Conservation (phyloP, 2,113 vertebrate species). For the Dolichallabes microphthalmus region DNA sequence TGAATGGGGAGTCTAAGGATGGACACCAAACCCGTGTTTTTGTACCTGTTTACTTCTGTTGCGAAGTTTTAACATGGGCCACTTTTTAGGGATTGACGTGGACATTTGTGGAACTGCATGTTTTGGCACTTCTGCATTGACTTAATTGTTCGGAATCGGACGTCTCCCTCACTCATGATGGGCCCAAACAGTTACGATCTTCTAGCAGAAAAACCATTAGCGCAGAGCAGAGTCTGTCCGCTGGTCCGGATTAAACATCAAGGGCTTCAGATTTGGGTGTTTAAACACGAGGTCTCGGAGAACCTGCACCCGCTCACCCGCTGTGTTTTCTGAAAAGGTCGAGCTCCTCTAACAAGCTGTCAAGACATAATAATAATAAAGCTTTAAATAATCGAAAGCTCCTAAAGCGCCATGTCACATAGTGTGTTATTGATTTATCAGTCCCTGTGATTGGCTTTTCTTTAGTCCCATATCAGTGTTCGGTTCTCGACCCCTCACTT, state of each 20-base stretch:
- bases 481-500: constrained; percentile 39
- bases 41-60: too few species aligned
- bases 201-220: not conserved
- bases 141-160: too few species aligned
- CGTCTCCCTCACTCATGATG: too few species aligned
- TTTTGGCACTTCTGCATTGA: too few species aligned
- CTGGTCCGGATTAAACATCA: not conserved
- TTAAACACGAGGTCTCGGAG: not conserved
- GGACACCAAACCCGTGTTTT: too few species aligned
- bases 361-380: constrained; percentile 45
- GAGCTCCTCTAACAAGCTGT: constrained; percentile 60
- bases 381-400: constrained; percentile 48
- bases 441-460: constrained; percentile 48
- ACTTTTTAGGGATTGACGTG: too few species aligned
- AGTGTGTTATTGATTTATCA: constrained; percentile 59
- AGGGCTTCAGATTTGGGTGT: not conserved
- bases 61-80: too few species aligned
- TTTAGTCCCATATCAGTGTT: constrained; percentile 53
- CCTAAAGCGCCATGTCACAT: constrained; percentile 44
- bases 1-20: too few species aligned
- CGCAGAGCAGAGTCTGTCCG: not conserved
- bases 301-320: not conserved
- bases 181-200: not conserved
- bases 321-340: constrained; percentile 38
- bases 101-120: too few species aligned